Evolutionary conservation across 30 jellyfish, hydroid and myxozoan genomes (phyloP), one percentile per base, ranked within the genome.

Genomic region (Hydractinia symbiolongicarpus): DNA sequence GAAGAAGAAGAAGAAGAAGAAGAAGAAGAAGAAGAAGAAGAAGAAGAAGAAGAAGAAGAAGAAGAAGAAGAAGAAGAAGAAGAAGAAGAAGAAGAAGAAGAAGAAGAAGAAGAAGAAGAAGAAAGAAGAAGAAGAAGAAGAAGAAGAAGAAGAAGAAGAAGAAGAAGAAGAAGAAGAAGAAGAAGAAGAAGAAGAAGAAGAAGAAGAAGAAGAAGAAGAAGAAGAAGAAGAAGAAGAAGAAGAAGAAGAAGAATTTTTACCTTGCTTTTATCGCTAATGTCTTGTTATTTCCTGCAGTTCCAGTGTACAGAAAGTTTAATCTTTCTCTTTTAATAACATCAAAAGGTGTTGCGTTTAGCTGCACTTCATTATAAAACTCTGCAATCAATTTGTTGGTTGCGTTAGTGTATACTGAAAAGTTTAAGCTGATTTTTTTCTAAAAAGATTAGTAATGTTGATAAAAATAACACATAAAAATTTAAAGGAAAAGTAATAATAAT

Each of bases 51-150:
- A 60, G 44, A 70, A 30, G 72, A 58, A 16, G 86, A 70, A 13
- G 82, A 82, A 56, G 78, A 86, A 54, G 78, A 69, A 61, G 60
- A 44, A 51, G 86, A 69, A 57, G 96, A 88, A 73, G 72, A 82
- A 67, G 84, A 77, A 54, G 72, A 72, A 64, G 73, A 11, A 52
- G 87, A 67, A 61, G 68, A 82, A 57, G 81, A 73, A 72, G 70
- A 21, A 81, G 79, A 78, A 57, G 69, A 70, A 30, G 89, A 88
- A 81, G 55, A 86, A 64, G 87, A 77, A 40, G 78, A 74, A 76
- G 77, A 50, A 55, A 5, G 20, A 80, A 75, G 84, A 20, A 10
- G 17, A 50, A 79, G 62, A 84, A 73, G 53, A 79, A 61, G 50
- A 30, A 30, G 44, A 55, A 76, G 13, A 51, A 79, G 76, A 54